phyloP scores from a whole-genome alignment of 1,140 invertebrate species.

The Cotesia vestalis region DNA sequence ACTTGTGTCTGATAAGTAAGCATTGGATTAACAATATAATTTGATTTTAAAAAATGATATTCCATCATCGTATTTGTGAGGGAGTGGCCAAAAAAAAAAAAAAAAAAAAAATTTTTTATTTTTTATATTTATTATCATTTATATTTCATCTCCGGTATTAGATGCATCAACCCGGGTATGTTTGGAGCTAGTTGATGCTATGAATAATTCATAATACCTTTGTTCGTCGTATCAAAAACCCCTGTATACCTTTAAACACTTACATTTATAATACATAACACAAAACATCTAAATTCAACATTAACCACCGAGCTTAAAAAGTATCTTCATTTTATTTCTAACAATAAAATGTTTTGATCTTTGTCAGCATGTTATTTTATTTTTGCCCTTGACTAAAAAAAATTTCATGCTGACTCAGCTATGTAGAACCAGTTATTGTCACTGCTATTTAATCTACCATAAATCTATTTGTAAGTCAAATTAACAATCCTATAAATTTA shows the following conservation, averaged over 20 bases:
- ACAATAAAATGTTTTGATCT: constrained; percentile 22
- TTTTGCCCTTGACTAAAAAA: constrained; percentile 17
- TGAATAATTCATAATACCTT: constrained; percentile 41
- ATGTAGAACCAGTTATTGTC: constrained; percentile 13
- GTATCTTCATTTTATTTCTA: constrained; percentile 2
- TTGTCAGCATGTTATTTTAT: background rate
- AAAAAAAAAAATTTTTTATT: background rate
- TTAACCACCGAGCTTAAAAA: background rate
- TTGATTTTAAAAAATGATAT: constrained; percentile 10
- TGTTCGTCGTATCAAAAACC: constrained; percentile 20
- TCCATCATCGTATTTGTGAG: background rate
- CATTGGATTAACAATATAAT: constrained; percentile 13
- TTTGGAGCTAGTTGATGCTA: constrained; percentile 6
- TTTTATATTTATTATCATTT: constrained; percentile 18
- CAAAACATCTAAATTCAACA: too few species aligned
- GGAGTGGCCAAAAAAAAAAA: background rate
- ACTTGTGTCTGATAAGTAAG: constrained; percentile 73
- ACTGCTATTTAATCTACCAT: background rate
- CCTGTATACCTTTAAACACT: background rate
- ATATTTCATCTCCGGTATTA: background rate
- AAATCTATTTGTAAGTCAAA: background rate
- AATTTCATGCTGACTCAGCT: background rate
- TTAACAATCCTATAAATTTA: background rate
- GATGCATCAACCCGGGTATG: constrained; percentile 13
- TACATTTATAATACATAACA: background rate